A percentile compares a stretch with the other conserved stretches of the same genome.
Conservation (phyloP, 2,797 vertebrate species). For the Gastrophryne carolinensis region DNA sequence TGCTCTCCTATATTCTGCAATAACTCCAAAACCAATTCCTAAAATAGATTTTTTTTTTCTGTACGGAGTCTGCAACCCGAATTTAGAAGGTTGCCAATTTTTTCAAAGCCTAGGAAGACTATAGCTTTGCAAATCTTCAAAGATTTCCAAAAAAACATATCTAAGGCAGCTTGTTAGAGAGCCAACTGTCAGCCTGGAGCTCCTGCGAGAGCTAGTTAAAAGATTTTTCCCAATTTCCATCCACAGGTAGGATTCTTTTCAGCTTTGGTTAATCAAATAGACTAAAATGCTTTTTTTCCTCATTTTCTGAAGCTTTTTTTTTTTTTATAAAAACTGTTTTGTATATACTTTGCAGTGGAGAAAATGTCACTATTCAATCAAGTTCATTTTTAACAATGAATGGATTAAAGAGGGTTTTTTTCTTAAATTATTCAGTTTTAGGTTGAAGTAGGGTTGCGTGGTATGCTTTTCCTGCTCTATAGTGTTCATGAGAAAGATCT, state of each 20-base stretch:
- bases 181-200: slow-evolving; percentile 28
- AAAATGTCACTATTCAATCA: no score
- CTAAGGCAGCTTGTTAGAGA: slow-evolving; percentile 39
- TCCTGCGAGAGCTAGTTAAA: slow-evolving; percentile 30
- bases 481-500: no score
- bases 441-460: no score
- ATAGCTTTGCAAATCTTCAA: slow-evolving; percentile 47
- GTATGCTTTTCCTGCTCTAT: no score
- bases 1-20: slow-evolving; percentile 8
- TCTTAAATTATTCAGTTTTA: no score
- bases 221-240: slow-evolving; percentile 34
- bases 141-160: slow-evolving; percentile 39
- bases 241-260: slow-evolving; percentile 28
- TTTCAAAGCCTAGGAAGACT: slow-evolving; percentile 34
- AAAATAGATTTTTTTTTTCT: slow-evolving; percentile 36
- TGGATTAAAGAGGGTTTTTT: no score
- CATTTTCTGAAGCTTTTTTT: neutral
- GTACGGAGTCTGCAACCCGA: slow-evolving; percentile 23
- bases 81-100: slow-evolving; percentile 4
- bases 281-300: neutral
- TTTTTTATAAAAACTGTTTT: no score
- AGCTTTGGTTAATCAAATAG: slow-evolving; percentile 28
- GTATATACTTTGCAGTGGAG: no score
- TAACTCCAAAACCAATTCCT: slow-evolving; percentile 29
- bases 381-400: no score